These are phyloP conservation scores for Oligia strigilis DNA, from an alignment of 2,888 invertebrate genomes.

Conservation along the genomic window DNA sequence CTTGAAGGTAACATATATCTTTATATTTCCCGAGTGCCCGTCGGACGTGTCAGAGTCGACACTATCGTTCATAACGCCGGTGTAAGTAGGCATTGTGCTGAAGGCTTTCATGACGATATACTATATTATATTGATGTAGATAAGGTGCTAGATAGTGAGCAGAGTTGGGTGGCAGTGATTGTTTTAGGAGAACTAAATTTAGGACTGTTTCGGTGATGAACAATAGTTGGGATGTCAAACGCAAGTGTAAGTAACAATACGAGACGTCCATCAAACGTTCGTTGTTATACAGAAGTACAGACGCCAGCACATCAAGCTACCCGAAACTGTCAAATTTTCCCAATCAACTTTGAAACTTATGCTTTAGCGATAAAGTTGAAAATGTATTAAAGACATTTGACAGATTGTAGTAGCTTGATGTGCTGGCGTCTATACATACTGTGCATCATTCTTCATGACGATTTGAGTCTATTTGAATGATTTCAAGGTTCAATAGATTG, in stretches of 20 bases:
- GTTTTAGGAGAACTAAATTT: conserved; percentile 34
- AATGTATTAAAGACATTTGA: too few species aligned
- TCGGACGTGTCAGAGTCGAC: conserved; percentile 51
- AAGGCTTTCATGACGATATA: conserved; percentile 43
- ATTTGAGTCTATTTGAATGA: too few species aligned
- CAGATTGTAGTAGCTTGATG: too few species aligned
- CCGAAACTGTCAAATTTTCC: too few species aligned
- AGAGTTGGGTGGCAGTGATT: conserved; percentile 28
- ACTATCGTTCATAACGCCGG: conserved; percentile 46
- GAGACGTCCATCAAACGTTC: not conserved
- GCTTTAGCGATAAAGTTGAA: too few species aligned
- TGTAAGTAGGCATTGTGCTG: conserved; percentile 42
- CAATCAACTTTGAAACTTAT: too few species aligned
- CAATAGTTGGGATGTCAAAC: not conserved
- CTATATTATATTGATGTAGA: conserved; percentile 27
- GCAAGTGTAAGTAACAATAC: not conserved
- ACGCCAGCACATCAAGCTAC: too few species aligned
- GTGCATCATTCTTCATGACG: not conserved
- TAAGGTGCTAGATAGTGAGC: not conserved
- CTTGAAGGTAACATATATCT: conserved; percentile 45
- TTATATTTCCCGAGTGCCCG: conserved; percentile 44
- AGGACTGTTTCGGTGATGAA: not conserved
- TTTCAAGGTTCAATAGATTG: too few species aligned
- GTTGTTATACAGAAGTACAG: not conserved
- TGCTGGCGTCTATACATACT: not conserved